A percentile compares a stretch with the other conserved stretches of the same genome.
These are phyloP conservation scores for Harpagoxenus sublaevis DNA, from an alignment of 2,888 invertebrate species.

Conservation along the genomic window DNA sequence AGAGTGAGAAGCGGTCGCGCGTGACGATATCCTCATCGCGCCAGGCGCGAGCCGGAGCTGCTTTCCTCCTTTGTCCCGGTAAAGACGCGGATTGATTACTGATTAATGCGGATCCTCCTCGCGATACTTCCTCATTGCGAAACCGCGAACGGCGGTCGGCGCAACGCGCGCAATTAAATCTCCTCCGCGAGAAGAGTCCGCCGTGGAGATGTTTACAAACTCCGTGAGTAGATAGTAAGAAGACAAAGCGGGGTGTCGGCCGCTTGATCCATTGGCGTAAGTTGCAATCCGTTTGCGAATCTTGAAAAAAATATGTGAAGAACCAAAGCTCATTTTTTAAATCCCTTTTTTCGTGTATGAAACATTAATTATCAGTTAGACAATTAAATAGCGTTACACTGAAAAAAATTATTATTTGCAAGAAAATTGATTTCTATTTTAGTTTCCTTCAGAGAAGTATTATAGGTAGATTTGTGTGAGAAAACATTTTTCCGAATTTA, in stretches of 20 bases:
- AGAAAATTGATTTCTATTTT: too few relatives aligned
- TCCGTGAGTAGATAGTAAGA: constrained; percentile 66
- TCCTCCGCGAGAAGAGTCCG: constrained; percentile 34
- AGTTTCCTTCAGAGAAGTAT: too few relatives aligned
- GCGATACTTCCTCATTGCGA: constrained; percentile 58
- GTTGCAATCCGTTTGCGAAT: background rate
- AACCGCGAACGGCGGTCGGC: constrained; percentile 37
- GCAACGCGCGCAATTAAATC: constrained; percentile 39
- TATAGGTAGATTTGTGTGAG: too few relatives aligned
- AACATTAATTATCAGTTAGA: background rate
- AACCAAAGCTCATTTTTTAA: background rate
- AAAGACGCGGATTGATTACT: constrained; percentile 54
- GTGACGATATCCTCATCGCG: constrained; percentile 31
- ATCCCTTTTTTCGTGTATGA: background rate
- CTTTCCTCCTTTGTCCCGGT: constrained; percentile 52
- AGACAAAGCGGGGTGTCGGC: constrained; percentile 45
- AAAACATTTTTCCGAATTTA: too few relatives aligned
- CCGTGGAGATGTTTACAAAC: constrained; percentile 70
- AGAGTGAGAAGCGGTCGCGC: background rate
- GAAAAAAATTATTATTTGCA: too few relatives aligned
- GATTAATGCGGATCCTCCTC: constrained; percentile 53
- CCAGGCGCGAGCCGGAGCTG: constrained; percentile 18
- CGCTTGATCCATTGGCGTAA: constrained; percentile 47
- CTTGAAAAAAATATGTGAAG: background rate
- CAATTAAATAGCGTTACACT: background rate